Evolutionary conservation across 2,797 vertebrate species (phyloP), one percentile per base, ranked within the genome.

Genomic region (Gymnoscopelus braueri): DNA sequence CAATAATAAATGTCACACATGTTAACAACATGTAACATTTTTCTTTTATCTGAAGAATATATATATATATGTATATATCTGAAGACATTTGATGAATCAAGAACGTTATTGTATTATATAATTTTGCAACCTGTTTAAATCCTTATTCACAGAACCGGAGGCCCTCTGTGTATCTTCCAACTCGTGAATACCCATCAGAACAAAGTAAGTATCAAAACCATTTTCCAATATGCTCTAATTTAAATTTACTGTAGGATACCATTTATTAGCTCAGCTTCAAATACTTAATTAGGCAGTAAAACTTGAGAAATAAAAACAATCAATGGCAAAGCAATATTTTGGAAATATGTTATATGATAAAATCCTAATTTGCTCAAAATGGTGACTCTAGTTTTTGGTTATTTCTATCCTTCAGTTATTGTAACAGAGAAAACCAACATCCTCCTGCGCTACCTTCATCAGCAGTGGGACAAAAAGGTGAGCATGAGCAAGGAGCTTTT

Each of bases 391-490:
- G 4, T 23, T 55, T 4, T 5, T 71, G 9, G 9, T 4, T 82
- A 65, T 85, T 60, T 72, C 68, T 69, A 5, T 11, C 69, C 14
- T 58, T 0, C 87, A 99, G 98, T 99, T 88, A 99, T 99, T 70
- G 97, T 99, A 77, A 99, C 98, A 88, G 98, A 99, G 92, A 99
- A 99, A 92, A 99, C 97, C 68, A 99, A 99, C 85, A 99, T 99
- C 67, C 96, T 99, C 63, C 89, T 99, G 90, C 97, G 98, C 80
- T 99, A 99, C 81, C 94, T 99, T 79, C 97, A 99, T 82, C 97
- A 98, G 90, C 98, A 98, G 92, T 99, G 97, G 97, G 98, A 98
- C 94, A 99, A 98, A 95, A 98, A 98, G 96, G 97, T 97, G 88
- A 72, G 84, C 56, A 2, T 10, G 11, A 15, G n/a, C 1, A 51